phyloP scores from a whole-genome alignment of 2,113 vertebrate genomes.

The Antechinus flavipes region DNA sequence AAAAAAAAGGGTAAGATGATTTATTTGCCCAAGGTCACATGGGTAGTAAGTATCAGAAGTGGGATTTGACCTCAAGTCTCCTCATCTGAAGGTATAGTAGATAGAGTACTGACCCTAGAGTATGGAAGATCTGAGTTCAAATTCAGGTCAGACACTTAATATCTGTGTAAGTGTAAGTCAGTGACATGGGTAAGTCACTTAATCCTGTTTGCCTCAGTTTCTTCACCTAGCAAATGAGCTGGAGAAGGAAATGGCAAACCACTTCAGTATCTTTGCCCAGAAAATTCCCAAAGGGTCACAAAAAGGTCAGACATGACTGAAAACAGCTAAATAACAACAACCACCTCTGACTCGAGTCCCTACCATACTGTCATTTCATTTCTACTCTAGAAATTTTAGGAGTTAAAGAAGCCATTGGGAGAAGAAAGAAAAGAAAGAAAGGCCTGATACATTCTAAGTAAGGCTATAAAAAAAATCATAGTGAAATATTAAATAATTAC shows the following conservation, averaged over 20 bases:
- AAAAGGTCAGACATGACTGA: not conserved
- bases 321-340: not conserved
- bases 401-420: constrained; percentile 5
- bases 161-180: not conserved
- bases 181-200: not conserved
- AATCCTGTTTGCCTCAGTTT: not conserved
- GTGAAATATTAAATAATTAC: not conserved
- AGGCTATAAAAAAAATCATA: constrained; percentile 7
- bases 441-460: constrained; percentile 11
- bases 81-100: not conserved
- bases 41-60: not conserved
- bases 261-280: not conserved
- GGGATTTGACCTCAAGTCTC: not conserved
- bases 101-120: too few relatives aligned
- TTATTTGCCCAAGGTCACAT: too few relatives aligned
- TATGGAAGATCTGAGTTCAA: not conserved
- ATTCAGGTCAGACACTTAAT: not conserved
- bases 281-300: not conserved
- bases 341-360: not conserved
- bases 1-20: too few relatives aligned
- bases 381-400: constrained; percentile 1
- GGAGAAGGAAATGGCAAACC: not conserved
- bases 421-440: not conserved
- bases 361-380: not conserved
- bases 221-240: not conserved